A percentile compares a stretch with the other conserved stretches of the same genome.
phyloP scores from a whole-genome alignment of 1,140 invertebrate species.

The Idris sp. region DNA sequence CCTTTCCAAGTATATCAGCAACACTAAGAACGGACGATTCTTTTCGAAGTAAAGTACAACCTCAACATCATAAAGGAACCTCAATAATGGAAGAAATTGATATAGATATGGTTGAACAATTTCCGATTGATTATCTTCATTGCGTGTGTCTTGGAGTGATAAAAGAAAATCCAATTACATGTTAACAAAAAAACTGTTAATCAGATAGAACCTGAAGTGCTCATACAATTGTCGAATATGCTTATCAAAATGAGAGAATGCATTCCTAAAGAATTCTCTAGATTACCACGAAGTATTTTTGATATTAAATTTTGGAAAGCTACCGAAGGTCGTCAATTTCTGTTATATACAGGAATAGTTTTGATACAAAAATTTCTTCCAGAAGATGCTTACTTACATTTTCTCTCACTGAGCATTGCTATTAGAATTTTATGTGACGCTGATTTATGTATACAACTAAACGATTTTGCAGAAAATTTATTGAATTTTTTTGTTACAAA shows the following conservation, averaged over 20 bases:
- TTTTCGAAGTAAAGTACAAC: constrained; percentile 3
- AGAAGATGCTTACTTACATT: constrained; percentile 2
- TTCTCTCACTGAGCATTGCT: constrained; percentile 11
- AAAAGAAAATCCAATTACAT: constrained; percentile 11
- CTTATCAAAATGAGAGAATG: constrained; percentile 4
- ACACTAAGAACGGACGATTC: constrained; percentile 4
- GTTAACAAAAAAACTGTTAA: background rate
- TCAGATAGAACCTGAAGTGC: background rate
- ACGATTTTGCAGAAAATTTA: constrained; percentile 3
- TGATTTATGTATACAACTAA: constrained; percentile 2
- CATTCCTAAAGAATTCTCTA: constrained; percentile 11
- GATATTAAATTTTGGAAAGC: constrained; percentile 24
- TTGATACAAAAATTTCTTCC: constrained; percentile 17
- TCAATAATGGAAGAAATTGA: constrained; percentile 1
- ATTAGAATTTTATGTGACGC: constrained; percentile 7
- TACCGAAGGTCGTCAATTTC: constrained; percentile 6
- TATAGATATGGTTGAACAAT: constrained; percentile 11
- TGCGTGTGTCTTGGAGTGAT: constrained; percentile 16
- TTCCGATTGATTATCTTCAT: constrained; percentile 14
- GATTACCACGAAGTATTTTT: constrained; percentile 9
- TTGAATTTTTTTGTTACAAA: constrained; percentile 7
- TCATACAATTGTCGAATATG: constrained; percentile 4
- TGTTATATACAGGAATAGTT: constrained; percentile 21
- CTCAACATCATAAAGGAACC: constrained; percentile 3
- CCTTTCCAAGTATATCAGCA: background rate